Base-by-base conservation (phyloP, 2,113 vertebrate genomes). In the Hypocryptadius cinnamomeus region DNA sequence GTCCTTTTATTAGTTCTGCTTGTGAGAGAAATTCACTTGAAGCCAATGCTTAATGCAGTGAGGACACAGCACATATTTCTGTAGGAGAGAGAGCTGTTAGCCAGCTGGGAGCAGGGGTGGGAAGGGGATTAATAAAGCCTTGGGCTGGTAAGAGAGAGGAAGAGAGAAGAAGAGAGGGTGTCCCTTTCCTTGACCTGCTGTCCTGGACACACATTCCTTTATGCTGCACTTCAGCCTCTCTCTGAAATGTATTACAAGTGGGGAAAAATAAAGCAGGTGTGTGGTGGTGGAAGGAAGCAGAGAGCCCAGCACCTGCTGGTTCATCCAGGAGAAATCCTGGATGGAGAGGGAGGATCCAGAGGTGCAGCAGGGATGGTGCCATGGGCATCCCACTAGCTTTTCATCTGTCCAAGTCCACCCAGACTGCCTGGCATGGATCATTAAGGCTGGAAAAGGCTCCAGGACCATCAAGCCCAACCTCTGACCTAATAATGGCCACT, bases 1-100 rank as follows among this genome's bases (percentile, higher is more conserved):
- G 90, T 93, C 92, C 70, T 95, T 96, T 95, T 95, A 96, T 96
- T 96, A 95, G 87, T 97, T 95, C 95, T 95, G 96, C 95, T 96
- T 78, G 82, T 64, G 89, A 89, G 76, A 95, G 91, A 94, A 86
- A 96, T 87, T 92, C 93, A 84, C 80, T 93, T 7, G 76, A 79
- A 95, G 93, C 79, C 94, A 85, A 39, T 33, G 82, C 82, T 94
- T 92, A 96, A 96, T 88, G 89, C 95, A 79, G 94, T 63, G 87
- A 91, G 90, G 89, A 77, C 66, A n/a, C 89, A 93, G 96, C 37
- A 37, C 63, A 25, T 85, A 69, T 90, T 94, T 92, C 94, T 82
- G 20, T 3, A 59, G 88, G 73, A 76, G 76, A 60, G 76, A 56
- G 33, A 61, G 82, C 44, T 70, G 51, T 82, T 86, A 70, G 10